Evolutionary conservation across 2,888 invertebrate genomes (phyloP), one percentile per base, ranked within the genome.

Genomic region (Rhaphigaster nebulosa): DNA sequence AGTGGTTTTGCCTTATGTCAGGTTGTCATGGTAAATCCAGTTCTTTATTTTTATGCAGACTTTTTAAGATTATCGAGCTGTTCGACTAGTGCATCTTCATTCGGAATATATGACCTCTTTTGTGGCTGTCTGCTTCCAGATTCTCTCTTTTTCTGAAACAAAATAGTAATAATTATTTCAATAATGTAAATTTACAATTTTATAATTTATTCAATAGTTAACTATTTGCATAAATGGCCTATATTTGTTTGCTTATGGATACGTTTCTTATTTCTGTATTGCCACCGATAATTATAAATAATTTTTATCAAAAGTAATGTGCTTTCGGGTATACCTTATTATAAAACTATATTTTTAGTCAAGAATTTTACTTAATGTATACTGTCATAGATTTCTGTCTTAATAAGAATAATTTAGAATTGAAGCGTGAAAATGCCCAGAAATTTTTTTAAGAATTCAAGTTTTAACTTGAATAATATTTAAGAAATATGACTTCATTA

Each of bases 1-100:
- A 88, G 41, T 76, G 52, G n/a, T 50, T 60, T 76, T 70, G 89
- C 89, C 76, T 50, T 52, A n/a, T 76, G 88, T 60, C 54, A 34
- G 56, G 76, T 70, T 26, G 50, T 38, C 38, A 89, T 56, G 15
- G 26, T 38, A 89, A 29, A 45, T 89, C 45, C 29, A 41, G 29
- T 70, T 88, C 26, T 13, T 38, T 45, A 23, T 52, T 52, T 84
- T 90, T 90, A 90, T 84, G 84, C 90, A 29, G 90, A 84, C 56
- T 95, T 95, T 93, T 96, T 96, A 90, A 96, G 94, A 90, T 95
- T 95, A 92, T 95, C 95, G 90, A 96, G 94, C 93, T 96, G 96
- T 84, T 95, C 94, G 10, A 95, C 96, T 90, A 96, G 94, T 92
- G 95, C 95, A 90, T 95, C 95, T 93, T 96, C 96, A 92, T 94